Conservation (phyloP, 2,888 invertebrate species). For the Andrena minutula region DNA sequence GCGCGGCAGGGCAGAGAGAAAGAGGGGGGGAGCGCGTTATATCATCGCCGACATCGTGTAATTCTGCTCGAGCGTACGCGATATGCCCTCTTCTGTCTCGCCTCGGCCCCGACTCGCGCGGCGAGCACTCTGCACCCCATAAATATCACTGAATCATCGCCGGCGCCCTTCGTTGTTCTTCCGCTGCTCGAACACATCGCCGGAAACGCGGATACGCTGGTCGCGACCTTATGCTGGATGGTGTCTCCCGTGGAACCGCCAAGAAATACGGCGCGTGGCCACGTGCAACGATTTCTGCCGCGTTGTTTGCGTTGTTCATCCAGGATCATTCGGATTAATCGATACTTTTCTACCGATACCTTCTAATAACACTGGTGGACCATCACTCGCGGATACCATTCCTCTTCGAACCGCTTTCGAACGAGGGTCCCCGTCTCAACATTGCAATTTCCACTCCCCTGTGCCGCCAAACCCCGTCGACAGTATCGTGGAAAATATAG, state of each 20-base stretch:
- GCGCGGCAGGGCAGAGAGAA: background rate
- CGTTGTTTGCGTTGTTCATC: background rate
- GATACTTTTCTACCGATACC: no score
- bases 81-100: conserved; percentile 64
- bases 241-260: conserved; percentile 8
- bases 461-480: no score
- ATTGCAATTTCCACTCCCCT: background rate
- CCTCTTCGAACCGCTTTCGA: background rate
- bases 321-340: background rate
- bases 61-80: conserved; percentile 76
- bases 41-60: conserved; percentile 80
- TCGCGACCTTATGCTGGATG: conserved; percentile 55
- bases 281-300: conserved; percentile 12
- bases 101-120: conserved; percentile 63
- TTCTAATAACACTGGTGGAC: background rate
- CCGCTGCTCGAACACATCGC: conserved; percentile 58
- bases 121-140: conserved; percentile 78
- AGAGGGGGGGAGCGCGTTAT: conserved; percentile 70
- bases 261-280: conserved; percentile 18
- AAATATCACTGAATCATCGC: conserved; percentile 83
- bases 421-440: background rate
- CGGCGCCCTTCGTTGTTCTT: conserved; percentile 64
- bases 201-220: conserved; percentile 59
- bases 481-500: conserved; percentile 14
- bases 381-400: background rate